phyloP scores from a whole-genome alignment of 2,888 invertebrate species.

The Apoderus coryli region DNA sequence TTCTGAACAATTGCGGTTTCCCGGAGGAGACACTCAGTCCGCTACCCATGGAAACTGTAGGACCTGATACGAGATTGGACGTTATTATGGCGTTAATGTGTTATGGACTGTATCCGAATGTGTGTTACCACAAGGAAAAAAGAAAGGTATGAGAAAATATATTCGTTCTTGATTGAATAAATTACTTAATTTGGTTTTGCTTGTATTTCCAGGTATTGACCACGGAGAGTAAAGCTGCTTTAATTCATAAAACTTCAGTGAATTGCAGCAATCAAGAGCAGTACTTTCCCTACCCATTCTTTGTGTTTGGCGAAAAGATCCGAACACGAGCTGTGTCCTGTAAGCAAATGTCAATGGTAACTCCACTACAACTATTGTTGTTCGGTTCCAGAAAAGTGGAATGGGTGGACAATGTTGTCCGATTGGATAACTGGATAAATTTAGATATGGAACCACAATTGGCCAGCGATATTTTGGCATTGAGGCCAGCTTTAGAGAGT shows the following conservation, averaged over 20 bases:
- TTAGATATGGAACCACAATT: conserved; percentile 64
- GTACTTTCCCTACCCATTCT: conserved; percentile 83
- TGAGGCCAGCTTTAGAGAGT: conserved; percentile 79
- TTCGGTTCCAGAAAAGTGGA: conserved; percentile 87
- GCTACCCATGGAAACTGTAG: conserved; percentile 58
- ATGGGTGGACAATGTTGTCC: conserved; percentile 57
- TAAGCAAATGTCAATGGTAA: conserved; percentile 89
- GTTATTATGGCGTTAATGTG: conserved; percentile 72
- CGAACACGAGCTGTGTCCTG: conserved; percentile 90
- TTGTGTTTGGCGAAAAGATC: conserved; percentile 97
- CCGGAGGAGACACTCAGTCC: conserved; percentile 74
- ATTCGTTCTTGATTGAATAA: too few relatives aligned
- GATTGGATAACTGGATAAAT: conserved; percentile 90
- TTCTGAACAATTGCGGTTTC: conserved; percentile 62
- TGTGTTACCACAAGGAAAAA: conserved; percentile 90
- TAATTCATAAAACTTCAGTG: conserved; percentile 94
- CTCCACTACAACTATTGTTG: conserved; percentile 80
- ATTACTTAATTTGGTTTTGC: too few relatives aligned
- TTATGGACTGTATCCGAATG: conserved; percentile 92
- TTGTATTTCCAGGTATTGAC: conserved; percentile 55
- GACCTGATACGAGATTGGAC: conserved; percentile 68
- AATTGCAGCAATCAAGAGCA: conserved; percentile 78
- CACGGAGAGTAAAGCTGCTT: conserved; percentile 84
- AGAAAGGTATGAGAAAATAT: conserved; percentile 65
- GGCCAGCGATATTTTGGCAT: conserved; percentile 70